These are phyloP conservation scores for Knipowitschia caucasica DNA, from an alignment of 2,797 vertebrate genomes.

Conservation along the genomic window DNA sequence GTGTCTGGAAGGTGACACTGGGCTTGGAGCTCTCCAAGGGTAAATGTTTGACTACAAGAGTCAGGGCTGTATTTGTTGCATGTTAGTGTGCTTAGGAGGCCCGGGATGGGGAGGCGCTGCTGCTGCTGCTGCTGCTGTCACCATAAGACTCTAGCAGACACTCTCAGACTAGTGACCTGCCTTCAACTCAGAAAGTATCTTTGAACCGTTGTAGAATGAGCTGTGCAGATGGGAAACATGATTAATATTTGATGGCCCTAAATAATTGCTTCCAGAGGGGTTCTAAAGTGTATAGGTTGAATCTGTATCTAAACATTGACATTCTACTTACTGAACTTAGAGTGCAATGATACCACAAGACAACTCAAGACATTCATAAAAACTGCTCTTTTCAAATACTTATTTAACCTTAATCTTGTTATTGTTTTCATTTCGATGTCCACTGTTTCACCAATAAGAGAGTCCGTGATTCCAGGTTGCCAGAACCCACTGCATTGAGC, in stretches of 20 bases:
- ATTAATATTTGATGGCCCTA: neutral
- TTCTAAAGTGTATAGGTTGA: neutral
- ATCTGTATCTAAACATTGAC: constrained; percentile 4
- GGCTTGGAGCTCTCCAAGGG: constrained; percentile 25
- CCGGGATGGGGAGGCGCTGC: constrained; percentile 10
- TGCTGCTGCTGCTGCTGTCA: constrained; percentile 11
- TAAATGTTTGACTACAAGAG: constrained; percentile 57
- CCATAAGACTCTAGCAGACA: constrained; percentile 1
- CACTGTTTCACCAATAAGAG: too few species aligned
- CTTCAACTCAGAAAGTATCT: constrained; percentile 13
- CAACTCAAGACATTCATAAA: neutral
- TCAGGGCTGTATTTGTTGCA: constrained; percentile 42
- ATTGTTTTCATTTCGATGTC: too few species aligned
- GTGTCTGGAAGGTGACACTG: neutral
- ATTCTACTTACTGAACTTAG: constrained; percentile 1
- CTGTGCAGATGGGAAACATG: neutral
- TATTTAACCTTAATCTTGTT: too few species aligned
- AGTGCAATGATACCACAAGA: neutral
- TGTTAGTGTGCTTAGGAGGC: constrained; percentile 35
- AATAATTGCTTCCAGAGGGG: neutral
- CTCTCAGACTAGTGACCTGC: constrained; percentile 16
- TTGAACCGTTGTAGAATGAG: neutral
- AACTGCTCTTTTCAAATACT: too few species aligned
- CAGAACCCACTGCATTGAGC: too few species aligned
- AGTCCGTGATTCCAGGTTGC: too few species aligned